Evolutionary conservation across 2,113 vertebrate genomes (phyloP).

Genomic region (Lycaon pictus): DNA sequence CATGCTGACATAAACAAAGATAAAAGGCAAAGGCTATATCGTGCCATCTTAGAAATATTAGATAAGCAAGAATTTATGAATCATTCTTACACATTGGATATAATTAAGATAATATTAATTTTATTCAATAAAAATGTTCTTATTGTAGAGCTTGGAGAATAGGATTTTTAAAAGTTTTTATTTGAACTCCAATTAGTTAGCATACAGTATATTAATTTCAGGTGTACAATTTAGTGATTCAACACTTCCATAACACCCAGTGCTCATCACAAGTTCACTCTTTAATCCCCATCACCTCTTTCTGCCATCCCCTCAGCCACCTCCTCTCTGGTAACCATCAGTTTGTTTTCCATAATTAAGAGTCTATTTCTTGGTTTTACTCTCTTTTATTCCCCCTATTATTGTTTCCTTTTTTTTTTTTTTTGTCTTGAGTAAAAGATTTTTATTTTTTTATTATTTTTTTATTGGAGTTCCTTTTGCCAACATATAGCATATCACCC

Average conservation of each 20-base stretch:
- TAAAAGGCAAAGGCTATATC: background rate
- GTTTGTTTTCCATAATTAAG: background rate
- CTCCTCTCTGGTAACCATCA: background rate
- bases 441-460: too few relatives aligned
- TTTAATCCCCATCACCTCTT: background rate
- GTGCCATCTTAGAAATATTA: slow-evolving; percentile 42
- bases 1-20: background rate
- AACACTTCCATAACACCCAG: background rate
- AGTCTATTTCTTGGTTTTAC: background rate
- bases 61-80: background rate
- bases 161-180: background rate
- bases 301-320: background rate
- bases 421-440: too few relatives aligned
- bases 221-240: background rate
- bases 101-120: slow-evolving; percentile 2
- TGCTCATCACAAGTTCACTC: background rate
- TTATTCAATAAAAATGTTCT: background rate
- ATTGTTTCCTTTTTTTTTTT: background rate
- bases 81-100: background rate
- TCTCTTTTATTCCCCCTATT: background rate
- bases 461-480: too few relatives aligned
- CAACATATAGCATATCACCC: too few relatives aligned
- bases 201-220: background rate
- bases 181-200: background rate
- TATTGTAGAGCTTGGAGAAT: background rate